These are phyloP conservation scores for Drosophila cardini DNA, from an alignment of 1,140 invertebrate genomes.

Conservation along the genomic window DNA sequence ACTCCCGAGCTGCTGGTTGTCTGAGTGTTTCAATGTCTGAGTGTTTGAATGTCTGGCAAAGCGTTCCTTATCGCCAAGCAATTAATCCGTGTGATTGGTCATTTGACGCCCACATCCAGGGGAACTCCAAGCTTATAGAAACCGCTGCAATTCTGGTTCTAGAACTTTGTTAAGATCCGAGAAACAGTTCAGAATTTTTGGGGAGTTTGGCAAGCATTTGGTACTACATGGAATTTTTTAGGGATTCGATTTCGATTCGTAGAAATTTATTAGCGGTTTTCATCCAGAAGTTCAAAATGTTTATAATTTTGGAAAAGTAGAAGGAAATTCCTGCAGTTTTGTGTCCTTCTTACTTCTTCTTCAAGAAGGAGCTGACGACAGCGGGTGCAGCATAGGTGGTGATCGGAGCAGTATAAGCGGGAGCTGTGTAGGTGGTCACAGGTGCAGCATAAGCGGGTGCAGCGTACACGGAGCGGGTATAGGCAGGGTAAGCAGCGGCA, in stretches of 20 bases:
- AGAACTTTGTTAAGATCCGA: not conserved
- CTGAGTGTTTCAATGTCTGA: not conserved
- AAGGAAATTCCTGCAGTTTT: not conserved
- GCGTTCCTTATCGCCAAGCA: constrained; percentile 63
- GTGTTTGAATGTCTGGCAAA: not conserved
- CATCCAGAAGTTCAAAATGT: not conserved
- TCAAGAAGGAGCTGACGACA: constrained; percentile 37
- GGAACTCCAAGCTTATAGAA: constrained; percentile 5
- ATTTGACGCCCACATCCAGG: constrained; percentile 65
- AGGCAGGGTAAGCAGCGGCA: constrained; percentile 31
- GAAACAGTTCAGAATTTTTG: not conserved
- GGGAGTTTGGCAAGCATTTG: not conserved
- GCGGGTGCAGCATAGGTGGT: constrained; percentile 38
- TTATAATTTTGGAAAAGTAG: not conserved
- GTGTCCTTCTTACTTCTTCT: constrained; percentile 33
- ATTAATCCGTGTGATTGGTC: constrained; percentile 77
- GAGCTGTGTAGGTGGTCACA: constrained; percentile 19
- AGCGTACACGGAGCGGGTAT: constrained; percentile 20
- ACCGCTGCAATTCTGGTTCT: not conserved
- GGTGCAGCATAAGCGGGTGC: constrained; percentile 33
- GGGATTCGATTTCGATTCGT: not conserved
- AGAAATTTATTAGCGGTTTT: not conserved
- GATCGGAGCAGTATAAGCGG: constrained; percentile 25
- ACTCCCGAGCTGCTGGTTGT: constrained; percentile 38
- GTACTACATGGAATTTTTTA: no score